Evolutionary conservation across 2,797 vertebrate species (phyloP).

Genomic region (Menidia menidia): DNA sequence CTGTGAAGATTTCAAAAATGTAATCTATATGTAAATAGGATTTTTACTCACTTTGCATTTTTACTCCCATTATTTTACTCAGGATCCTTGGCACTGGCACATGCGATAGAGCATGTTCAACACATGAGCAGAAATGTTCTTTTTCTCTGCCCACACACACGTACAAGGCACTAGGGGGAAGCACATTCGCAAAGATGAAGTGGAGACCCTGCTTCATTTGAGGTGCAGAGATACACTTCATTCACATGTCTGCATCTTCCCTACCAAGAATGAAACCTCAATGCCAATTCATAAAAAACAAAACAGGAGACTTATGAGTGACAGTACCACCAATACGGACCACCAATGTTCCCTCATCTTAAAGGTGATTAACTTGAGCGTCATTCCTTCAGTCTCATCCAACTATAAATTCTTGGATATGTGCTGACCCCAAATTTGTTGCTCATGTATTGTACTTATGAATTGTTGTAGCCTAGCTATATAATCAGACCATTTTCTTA

Average conservation of each 20-base stretch:
- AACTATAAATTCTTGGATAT: slow-evolving; percentile 34
- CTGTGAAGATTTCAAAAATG: too few relatives aligned
- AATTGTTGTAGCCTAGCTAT: slow-evolving; percentile 61
- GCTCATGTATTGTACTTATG: slow-evolving; percentile 31
- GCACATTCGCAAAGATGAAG: slow-evolving; percentile 71
- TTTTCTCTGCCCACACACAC: slow-evolving; percentile 22
- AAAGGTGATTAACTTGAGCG: background rate
- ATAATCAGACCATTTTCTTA: slow-evolving; percentile 53
- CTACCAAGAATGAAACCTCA: slow-evolving; percentile 62
- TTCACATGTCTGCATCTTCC: slow-evolving; percentile 62
- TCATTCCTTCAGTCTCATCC: slow-evolving; percentile 7
- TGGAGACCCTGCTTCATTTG: slow-evolving; percentile 50
- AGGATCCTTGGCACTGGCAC: slow-evolving; percentile 73
- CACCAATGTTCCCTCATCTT: background rate
- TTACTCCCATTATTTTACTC: slow-evolving; percentile 47
- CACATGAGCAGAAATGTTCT: slow-evolving; percentile 68
- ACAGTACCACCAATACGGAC: background rate
- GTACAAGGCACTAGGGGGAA: slow-evolving; percentile 55
- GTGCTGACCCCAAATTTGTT: slow-evolving; percentile 42
- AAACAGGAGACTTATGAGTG: slow-evolving; percentile 1
- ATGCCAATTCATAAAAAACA: slow-evolving; percentile 64
- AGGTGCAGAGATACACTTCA: slow-evolving; percentile 55
- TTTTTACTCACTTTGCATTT: slow-evolving; percentile 17
- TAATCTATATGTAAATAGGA: too few relatives aligned
- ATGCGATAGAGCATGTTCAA: slow-evolving; percentile 77